Base-by-base conservation (phyloP, 2,888 invertebrate genomes). In the Macrophya annulata region DNA sequence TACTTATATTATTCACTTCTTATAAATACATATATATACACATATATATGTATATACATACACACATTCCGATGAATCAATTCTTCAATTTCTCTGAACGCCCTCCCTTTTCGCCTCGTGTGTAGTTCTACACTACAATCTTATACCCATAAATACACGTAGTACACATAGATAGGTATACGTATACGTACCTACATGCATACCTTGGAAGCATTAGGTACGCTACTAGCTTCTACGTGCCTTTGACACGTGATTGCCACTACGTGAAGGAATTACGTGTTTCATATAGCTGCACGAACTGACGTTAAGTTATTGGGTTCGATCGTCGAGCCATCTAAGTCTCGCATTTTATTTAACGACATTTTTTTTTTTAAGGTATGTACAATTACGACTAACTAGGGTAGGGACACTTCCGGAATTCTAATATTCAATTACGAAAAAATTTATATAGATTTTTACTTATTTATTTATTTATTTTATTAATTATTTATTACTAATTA, bases 241-340 rank as follows among this genome's bases (percentile, higher is more conserved):
- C 72, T 74, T 74, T 74, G 72, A 43, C 72, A 74, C 72, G 72
- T 74, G 72, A 74, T 74, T 74, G 31, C 72, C 72, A 8, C 72
- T 21, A 74, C 72, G 72, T 74, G 72, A 31, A 45, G 72, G 72
- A 74, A 74, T 55, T n/a, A 55, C n/a, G 55, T 10, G 72, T 74
- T 45, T 45, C 72, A 21, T 21, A 62, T 21, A 4, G 62, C 21
- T 12, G 62, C 8, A 62, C 62, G 10, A 10, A 31, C 31, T 25
- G 25, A 62, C 62, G 48, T 25, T 62, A 10, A 4, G 21, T 62
- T 25, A 62, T 62, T 25, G 10, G 31, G 68, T 40, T 37, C 71
- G 40, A n/a, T 74, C 25, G 25, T 45, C 45, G 43, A 25, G n/a
- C 72, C 72, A 74, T 74, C 43, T 72, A 10, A 43, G 72, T 43